phyloP scores from a whole-genome alignment of 2,888 invertebrate genomes.

The Troglohyphantes excavatus region DNA sequence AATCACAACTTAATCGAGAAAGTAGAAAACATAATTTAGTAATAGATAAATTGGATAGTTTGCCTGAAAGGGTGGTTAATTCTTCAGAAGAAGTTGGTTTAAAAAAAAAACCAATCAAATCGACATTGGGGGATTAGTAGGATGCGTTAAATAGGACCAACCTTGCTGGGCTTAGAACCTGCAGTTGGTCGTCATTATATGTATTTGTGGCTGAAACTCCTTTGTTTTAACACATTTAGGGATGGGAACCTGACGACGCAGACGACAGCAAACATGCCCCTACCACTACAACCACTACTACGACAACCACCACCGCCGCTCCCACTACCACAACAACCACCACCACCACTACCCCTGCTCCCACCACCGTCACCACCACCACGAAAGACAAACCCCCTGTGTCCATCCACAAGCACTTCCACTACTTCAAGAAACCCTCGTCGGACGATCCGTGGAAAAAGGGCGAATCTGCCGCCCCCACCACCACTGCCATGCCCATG shows the following conservation, averaged over 20 bases:
- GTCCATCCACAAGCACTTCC: slow-evolving; percentile 67
- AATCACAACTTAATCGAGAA: too few species aligned
- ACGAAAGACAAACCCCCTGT: slow-evolving; percentile 39
- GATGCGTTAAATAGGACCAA: too few species aligned
- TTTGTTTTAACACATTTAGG: background rate
- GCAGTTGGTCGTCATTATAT: too few species aligned
- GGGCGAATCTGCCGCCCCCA: background rate
- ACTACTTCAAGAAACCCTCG: slow-evolving; percentile 66
- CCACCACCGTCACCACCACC: slow-evolving; percentile 1
- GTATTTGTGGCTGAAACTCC: too few species aligned
- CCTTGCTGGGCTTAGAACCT: too few species aligned
- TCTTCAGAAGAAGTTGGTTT: too few species aligned
- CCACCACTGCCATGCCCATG: slow-evolving; percentile 17
- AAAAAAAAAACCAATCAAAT: too few species aligned
- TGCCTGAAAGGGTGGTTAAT: too few species aligned
- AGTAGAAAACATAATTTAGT: too few species aligned
- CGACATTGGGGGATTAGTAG: too few species aligned
- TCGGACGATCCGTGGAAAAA: slow-evolving; percentile 33
- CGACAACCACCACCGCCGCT: slow-evolving; percentile 30
- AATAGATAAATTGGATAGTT: too few species aligned
- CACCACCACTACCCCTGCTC: slow-evolving; percentile 13
- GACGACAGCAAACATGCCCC: slow-evolving; percentile 56
- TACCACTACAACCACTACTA: slow-evolving; percentile 27
- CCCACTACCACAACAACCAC: slow-evolving; percentile 46
- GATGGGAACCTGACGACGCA: slow-evolving; percentile 66